Conservation (phyloP, 2,113 vertebrate genomes). For the Marmota monax region DNA sequence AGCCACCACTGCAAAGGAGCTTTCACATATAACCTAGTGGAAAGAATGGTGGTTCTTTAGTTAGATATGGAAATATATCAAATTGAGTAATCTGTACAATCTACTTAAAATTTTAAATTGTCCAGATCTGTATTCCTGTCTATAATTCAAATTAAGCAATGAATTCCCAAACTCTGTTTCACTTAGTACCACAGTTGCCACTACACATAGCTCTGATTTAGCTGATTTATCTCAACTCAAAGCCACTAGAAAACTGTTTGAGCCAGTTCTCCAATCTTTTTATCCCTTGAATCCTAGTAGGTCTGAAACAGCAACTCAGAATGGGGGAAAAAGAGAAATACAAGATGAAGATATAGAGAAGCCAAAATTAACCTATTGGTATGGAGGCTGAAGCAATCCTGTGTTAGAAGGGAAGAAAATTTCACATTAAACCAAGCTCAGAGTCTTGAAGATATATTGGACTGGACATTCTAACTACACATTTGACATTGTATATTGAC, state of each 20-base stretch:
- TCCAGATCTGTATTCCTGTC: background rate
- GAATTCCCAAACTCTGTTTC: background rate
- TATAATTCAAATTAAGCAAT: background rate
- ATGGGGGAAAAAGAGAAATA: background rate
- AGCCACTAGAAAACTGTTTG: constrained; percentile 1
- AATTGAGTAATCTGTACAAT: constrained; percentile 6
- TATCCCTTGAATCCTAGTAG: background rate
- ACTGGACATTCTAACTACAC: constrained; percentile 19
- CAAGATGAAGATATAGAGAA: constrained; percentile 8
- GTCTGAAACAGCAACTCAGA: background rate
- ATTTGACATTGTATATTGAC: constrained; percentile 20
- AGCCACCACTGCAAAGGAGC: background rate
- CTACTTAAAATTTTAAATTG: background rate
- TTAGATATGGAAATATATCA: constrained; percentile 35
- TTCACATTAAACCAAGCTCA: constrained; percentile 44
- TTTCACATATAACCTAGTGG: background rate
- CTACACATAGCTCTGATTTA: background rate
- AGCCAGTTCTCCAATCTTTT: background rate
- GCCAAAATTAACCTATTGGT: background rate
- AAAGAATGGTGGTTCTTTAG: background rate
- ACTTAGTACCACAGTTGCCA: background rate
- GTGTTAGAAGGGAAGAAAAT: background rate
- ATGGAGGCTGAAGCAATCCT: background rate
- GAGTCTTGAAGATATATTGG: background rate
- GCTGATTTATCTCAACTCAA: background rate